Base-by-base conservation (phyloP, 2,113 vertebrate genomes). In the Stigmatopora nigra region DNA sequence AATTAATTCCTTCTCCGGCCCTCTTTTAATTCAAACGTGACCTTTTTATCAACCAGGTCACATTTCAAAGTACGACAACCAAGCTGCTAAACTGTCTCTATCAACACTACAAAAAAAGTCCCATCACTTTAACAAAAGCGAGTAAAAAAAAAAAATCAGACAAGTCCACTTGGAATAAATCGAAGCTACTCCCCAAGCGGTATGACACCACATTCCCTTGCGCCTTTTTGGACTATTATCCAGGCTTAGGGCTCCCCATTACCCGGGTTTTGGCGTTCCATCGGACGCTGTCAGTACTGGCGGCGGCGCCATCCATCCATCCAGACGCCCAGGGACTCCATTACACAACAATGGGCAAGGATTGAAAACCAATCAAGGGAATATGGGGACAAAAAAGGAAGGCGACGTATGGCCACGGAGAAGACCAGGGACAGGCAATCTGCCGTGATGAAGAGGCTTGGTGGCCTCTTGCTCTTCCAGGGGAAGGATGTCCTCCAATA, bases 371-470 rank as follows among this genome's bases (percentile, higher is more conserved):
- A 88, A 86, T 87, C 65, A 64, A 71, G 77, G 81, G 76, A 71
- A 67, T 86, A 78, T 68, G 74, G 79, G 79, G 76, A 73, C 56
- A 47, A 79, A 46, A 46, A 59, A 62, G 62, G 67, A 69, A 74
- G 63, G 70, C 69, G 65, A 82, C 77, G 78, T 79, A 84, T 80
- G 77, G 78, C 67, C 45, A 17, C 48, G 75, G 56, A 68, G 73
- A 77, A 69, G 65, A 44, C 16, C 71, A 64, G 57, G 80, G 90
- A 88, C 88, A 90, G 80, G 88, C 88, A 90, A 87, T 89, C 88
- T 88, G 82, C 78, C 70, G 79, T 90, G 90, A 90, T 89, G 79
- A 88, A 90, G 85, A 87, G 84, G 77, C 78, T 72, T 52, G 69
- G 58, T 63, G 73, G 65, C 64, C 22, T 67, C 53, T 67, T 64